These are phyloP conservation scores for Holcopasites calliopsidis DNA, from an alignment of 1,140 invertebrate genomes.

Conservation along the genomic window DNA sequence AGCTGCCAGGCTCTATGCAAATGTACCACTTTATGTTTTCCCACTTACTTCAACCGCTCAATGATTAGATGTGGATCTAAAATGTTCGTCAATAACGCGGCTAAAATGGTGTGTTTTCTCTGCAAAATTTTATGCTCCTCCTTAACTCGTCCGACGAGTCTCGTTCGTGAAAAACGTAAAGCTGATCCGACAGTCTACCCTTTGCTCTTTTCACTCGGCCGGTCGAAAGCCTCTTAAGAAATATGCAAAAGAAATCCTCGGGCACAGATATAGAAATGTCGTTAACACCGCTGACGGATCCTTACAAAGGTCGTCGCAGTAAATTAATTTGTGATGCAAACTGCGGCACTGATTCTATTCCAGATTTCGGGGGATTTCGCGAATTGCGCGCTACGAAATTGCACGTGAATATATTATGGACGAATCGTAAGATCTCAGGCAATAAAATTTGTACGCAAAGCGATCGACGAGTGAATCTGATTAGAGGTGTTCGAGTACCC, in stretches of 20 bases:
- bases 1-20: too few relatives aligned
- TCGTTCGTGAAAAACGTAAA: constrained; percentile 13
- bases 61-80: not conserved
- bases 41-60: not conserved
- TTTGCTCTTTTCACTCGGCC: constrained; percentile 43
- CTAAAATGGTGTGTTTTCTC: not conserved
- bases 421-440: too few relatives aligned
- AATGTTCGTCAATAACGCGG: not conserved
- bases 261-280: not conserved
- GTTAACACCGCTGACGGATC: constrained; percentile 27
- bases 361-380: not conserved
- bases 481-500: too few relatives aligned
- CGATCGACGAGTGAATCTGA: too few relatives aligned
- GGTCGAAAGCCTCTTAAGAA: not conserved
- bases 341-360: not conserved
- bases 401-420: too few relatives aligned
- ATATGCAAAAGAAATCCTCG: constrained; percentile 34
- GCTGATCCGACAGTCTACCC: not conserved
- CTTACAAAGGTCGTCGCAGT: constrained; percentile 29
- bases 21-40: not conserved
- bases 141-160: constrained; percentile 2
- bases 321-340: constrained; percentile 46
- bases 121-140: not conserved
- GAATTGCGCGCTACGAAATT: not conserved
- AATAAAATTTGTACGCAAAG: too few relatives aligned